A percentile compares a stretch with the other conserved stretches of the same genome.
phyloP scores from a whole-genome alignment of 2,797 vertebrate genomes.

The Yasuhikotakia modesta region DNA sequence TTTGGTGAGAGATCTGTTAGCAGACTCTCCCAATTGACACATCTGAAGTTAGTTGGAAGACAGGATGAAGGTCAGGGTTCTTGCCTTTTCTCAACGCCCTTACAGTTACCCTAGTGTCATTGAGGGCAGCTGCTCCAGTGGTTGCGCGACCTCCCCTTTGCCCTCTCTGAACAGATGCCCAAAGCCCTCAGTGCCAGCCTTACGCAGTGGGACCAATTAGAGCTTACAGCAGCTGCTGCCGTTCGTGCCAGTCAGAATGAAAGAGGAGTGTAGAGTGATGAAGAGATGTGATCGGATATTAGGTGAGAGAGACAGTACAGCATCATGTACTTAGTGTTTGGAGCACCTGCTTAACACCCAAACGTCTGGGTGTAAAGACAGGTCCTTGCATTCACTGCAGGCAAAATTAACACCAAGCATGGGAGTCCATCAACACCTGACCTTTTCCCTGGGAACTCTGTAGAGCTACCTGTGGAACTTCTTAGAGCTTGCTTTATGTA shows the following conservation, averaged over 20 bases:
- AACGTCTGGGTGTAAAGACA: constrained; percentile 41
- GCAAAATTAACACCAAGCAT: constrained; percentile 46
- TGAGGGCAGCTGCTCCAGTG: constrained; percentile 64
- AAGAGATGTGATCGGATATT: constrained; percentile 50
- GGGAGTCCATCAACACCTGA: background rate
- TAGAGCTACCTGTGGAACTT: background rate
- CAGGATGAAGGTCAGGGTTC: constrained; percentile 27
- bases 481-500: background rate
- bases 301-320: constrained; percentile 42
- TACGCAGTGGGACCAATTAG: constrained; percentile 80
- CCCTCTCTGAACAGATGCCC: constrained; percentile 71
- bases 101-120: constrained; percentile 50
- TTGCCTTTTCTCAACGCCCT: constrained; percentile 32
- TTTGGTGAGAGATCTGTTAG: constrained; percentile 23
- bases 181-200: constrained; percentile 59
- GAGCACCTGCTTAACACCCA: constrained; percentile 60
- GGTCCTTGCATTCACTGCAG: constrained; percentile 55
- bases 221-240: constrained; percentile 71
- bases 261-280: constrained; percentile 34
- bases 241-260: constrained; percentile 53
- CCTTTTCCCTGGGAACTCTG: constrained; percentile 10
- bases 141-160: constrained; percentile 62
- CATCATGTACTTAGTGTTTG: constrained; percentile 42
- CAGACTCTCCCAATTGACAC: constrained; percentile 15
- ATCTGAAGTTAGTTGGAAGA: background rate